phyloP scores from a whole-genome alignment of 2,113 vertebrate genomes.

The Heterocephalus glaber region DNA sequence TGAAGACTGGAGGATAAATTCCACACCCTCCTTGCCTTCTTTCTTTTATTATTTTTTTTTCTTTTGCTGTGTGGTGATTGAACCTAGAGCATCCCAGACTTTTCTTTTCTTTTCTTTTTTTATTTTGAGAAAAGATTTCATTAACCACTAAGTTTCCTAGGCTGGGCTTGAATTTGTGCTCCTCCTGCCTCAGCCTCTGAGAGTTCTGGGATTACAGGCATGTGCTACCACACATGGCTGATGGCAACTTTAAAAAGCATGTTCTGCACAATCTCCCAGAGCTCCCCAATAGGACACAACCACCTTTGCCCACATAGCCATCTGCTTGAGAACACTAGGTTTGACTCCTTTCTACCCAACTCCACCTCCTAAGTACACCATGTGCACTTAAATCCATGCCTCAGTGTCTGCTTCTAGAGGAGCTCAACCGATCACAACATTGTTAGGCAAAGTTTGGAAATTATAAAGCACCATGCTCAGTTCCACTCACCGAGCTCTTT shows the following conservation, averaged over 20 bases:
- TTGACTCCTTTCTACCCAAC: not conserved
- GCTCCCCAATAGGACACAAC: not conserved
- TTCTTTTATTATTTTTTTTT: too few relatives aligned
- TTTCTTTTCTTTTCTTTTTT: not conserved
- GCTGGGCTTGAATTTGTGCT: not conserved
- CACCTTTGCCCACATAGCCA: rapidly evolving
- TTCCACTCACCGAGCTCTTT: not conserved
- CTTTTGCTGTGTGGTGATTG: not conserved
- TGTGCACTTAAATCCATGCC: not conserved
- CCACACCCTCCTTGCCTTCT: rapidly evolving
- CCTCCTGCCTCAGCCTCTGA: not conserved
- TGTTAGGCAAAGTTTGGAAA: not conserved
- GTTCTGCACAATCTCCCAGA: not conserved
- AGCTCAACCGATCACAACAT: not conserved
- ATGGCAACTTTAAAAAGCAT: not conserved
- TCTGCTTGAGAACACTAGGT: too few relatives aligned
- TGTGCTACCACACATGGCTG: too few relatives aligned
- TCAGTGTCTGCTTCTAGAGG: not conserved
- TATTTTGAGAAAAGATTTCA: not conserved
- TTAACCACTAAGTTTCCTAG: not conserved
- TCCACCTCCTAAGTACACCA: not conserved
- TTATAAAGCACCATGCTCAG: not conserved
- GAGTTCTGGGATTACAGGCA: not conserved
- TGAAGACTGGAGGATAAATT: too few relatives aligned
- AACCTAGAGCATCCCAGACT: not conserved